A percentile compares a stretch with the other conserved stretches of the same genome.
Conservation (phyloP, 2,797 vertebrate genomes). For the Hippocampus kuda region DNA sequence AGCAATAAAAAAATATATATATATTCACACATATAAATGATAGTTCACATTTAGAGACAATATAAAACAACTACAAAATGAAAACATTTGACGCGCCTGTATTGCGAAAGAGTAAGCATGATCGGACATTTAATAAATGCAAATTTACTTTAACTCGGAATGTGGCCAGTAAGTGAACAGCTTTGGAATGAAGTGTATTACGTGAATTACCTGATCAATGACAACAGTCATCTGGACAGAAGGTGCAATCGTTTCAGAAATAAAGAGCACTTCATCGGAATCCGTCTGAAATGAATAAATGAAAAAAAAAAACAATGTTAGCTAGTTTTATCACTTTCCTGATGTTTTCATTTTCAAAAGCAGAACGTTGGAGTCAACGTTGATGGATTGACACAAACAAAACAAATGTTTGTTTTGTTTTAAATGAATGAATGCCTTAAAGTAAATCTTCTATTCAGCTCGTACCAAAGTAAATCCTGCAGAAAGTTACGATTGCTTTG, state of each 20-base stretch:
- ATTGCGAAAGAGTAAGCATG: no score
- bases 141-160: not conserved
- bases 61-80: not conserved
- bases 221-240: slow-evolving; percentile 46
- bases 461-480: not conserved
- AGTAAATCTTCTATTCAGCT: no score
- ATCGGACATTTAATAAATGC: not conserved
- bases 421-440: no score
- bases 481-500: not conserved
- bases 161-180: not conserved
- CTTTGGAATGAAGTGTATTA: not conserved
- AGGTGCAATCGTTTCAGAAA: slow-evolving; percentile 61
- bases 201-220: slow-evolving; percentile 67
- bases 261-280: slow-evolving; percentile 59
- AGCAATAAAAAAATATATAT: no score
- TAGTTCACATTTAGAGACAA: no score
- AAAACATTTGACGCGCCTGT: not conserved
- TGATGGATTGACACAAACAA: not conserved
- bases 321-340: not conserved
- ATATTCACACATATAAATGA: no score
- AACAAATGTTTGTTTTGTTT: no score
- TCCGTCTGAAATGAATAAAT: slow-evolving; percentile 27
- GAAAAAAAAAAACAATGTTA: not conserved
- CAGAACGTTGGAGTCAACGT: not conserved
- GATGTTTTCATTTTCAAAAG: not conserved